A percentile compares a stretch with the other conserved stretches of the same genome.
Conservation (phyloP, 2,888 invertebrate genomes). For the Lingula anatina region DNA sequence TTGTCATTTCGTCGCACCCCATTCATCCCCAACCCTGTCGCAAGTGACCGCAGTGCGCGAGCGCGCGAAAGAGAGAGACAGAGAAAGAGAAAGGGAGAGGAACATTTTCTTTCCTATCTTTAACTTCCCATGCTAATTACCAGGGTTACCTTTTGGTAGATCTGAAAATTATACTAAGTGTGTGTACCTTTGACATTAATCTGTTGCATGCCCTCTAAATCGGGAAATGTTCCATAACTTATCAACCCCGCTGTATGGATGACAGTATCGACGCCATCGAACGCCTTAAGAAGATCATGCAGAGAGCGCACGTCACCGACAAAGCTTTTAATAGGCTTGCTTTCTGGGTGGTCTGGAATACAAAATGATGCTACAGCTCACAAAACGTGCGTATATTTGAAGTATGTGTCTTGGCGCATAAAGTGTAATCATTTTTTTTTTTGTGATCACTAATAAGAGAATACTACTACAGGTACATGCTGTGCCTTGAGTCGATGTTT, state of each 20-base stretch:
- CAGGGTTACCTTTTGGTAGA: too few species aligned
- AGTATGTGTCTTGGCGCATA: not conserved
- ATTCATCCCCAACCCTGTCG: too few species aligned
- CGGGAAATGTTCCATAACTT: constrained; percentile 59
- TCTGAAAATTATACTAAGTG: too few species aligned
- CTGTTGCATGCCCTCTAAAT: too few species aligned
- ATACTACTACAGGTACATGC: not conserved
- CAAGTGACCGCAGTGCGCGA: too few species aligned
- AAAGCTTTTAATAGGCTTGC: constrained; percentile 52
- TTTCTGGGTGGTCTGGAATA: constrained; percentile 50
- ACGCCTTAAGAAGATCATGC: constrained; percentile 51
- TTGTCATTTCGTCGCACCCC: too few species aligned
- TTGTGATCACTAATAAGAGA: not conserved
- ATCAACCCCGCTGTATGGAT: constrained; percentile 64
- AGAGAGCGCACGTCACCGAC: constrained; percentile 57
- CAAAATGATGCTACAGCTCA: not conserved
- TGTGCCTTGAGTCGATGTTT: not conserved
- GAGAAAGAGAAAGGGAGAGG: too few species aligned
- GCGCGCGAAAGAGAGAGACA: too few species aligned
- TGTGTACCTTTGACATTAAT: constrained; percentile 63
- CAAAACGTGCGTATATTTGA: not conserved
- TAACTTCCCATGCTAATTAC: too few species aligned
- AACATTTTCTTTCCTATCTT: too few species aligned
- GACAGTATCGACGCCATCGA: constrained; percentile 59
- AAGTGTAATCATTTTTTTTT: too few species aligned